These are phyloP conservation scores for Pecten maximus DNA, from an alignment of 2,888 invertebrate genomes.

Conservation along the genomic window DNA sequence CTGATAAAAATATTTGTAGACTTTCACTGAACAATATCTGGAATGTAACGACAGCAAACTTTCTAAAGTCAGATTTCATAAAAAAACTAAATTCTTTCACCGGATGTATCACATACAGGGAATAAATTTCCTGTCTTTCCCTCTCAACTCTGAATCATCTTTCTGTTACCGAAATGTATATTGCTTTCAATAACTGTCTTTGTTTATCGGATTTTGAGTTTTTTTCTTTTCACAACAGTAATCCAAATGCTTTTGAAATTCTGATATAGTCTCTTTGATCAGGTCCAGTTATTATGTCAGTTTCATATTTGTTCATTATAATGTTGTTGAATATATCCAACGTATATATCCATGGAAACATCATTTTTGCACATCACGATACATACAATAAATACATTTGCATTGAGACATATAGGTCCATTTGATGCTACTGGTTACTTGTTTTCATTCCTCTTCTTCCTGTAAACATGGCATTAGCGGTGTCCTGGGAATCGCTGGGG, in stretches of 20 bases:
- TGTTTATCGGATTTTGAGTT: too few species aligned
- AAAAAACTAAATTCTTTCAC: background rate
- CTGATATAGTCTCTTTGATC: too few species aligned
- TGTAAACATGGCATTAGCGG: constrained; percentile 70
- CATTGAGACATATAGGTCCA: background rate
- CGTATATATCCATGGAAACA: background rate
- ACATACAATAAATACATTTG: background rate
- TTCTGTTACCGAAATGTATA: background rate
- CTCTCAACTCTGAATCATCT: background rate
- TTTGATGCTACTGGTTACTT: background rate
- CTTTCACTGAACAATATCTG: background rate
- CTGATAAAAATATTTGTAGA: background rate
- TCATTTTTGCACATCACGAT: background rate
- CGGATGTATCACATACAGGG: too few species aligned
- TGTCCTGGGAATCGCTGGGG: constrained; percentile 68
- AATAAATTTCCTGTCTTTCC: background rate
- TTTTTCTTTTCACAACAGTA: too few species aligned
- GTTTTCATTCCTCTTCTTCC: constrained; percentile 62
- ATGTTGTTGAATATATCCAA: background rate
- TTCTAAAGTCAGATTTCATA: background rate
- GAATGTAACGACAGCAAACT: background rate
- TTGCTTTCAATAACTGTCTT: too few species aligned
- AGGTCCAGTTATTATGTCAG: background rate
- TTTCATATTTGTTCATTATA: background rate
- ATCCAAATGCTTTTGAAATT: too few species aligned